Evolutionary conservation across 2,888 invertebrate genomes (phyloP).

Genomic region (Capitulum mitella): DNA sequence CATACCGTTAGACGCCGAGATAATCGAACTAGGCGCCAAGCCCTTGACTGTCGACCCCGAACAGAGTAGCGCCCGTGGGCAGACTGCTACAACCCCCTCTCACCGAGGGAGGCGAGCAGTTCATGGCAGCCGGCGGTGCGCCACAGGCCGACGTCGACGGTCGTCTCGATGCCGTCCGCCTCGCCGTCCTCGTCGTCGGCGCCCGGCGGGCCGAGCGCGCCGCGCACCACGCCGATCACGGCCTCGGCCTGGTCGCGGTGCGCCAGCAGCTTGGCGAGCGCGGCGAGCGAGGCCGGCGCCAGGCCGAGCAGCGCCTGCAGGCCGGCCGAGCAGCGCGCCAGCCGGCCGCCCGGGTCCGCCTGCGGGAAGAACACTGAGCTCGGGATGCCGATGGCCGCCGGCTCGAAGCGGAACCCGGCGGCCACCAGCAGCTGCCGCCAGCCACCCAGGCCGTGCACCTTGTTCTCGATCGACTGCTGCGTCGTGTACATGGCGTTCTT

Average conservation of each 20-base stretch:
- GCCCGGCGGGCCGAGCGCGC: slow-evolving; percentile 72
- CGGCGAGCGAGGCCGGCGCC: slow-evolving; percentile 48
- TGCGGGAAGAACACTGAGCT: slow-evolving; percentile 95
- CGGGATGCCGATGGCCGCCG: slow-evolving; percentile 87
- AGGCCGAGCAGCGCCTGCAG: slow-evolving; percentile 72
- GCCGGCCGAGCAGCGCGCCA: slow-evolving; percentile 83
- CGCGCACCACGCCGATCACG: slow-evolving; percentile 78
- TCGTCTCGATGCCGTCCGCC: slow-evolving; percentile 49
- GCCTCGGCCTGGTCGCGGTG: slow-evolving; percentile 84
- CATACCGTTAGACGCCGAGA: too few relatives aligned
- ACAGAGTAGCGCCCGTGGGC: too few relatives aligned
- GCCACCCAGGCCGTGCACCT: slow-evolving; percentile 68
- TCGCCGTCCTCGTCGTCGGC: slow-evolving; percentile 46
- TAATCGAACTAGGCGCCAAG: too few relatives aligned
- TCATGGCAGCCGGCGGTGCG: slow-evolving; percentile 89
- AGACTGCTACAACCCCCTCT: too few relatives aligned
- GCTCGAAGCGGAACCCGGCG: slow-evolving; percentile 93
- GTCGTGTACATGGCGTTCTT: slow-evolving; percentile 98
- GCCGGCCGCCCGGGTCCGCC: slow-evolving; percentile 84
- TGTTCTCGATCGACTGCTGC: slow-evolving; percentile 92
- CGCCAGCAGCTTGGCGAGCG: slow-evolving; percentile 65
- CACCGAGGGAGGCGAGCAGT: slow-evolving; percentile 70
- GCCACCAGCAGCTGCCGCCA: slow-evolving; percentile 93
- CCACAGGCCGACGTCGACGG: slow-evolving; percentile 78
- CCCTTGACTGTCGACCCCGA: too few relatives aligned